Conservation (phyloP, 2,113 vertebrate species). For the Cygnus atratus region DNA sequence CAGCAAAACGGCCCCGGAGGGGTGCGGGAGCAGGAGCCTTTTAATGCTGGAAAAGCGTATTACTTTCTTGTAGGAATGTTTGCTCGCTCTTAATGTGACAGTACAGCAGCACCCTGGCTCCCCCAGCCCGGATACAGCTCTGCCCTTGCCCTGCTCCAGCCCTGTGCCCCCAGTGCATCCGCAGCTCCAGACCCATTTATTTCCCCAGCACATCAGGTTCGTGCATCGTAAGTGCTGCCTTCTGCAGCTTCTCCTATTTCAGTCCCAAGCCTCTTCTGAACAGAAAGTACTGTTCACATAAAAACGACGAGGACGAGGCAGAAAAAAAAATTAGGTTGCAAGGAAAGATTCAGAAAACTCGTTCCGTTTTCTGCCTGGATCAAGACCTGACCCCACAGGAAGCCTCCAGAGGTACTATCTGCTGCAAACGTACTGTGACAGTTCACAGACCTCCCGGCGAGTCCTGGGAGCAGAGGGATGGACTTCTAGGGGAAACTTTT, state of each 20-base stretch:
- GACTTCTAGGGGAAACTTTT: constrained; percentile 34
- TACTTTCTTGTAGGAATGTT: not conserved
- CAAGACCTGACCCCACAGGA: constrained; percentile 47
- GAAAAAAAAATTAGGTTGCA: not conserved
- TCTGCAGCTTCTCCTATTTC: not conserved
- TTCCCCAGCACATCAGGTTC: not conserved
- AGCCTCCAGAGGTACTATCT: constrained; percentile 30
- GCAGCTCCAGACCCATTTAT: not conserved
- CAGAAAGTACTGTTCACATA: not conserved
- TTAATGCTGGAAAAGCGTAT: not conserved
- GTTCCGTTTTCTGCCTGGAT: constrained; percentile 12
- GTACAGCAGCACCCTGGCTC: not conserved
- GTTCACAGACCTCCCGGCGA: constrained; percentile 27
- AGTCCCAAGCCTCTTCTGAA: not conserved
- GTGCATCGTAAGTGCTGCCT: not conserved
- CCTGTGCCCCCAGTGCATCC: not conserved
- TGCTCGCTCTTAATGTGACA: not conserved
- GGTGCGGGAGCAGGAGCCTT: not conserved
- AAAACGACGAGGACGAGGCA: not conserved
- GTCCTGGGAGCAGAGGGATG: constrained; percentile 15
- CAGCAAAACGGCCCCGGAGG: not conserved
- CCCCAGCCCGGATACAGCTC: not conserved
- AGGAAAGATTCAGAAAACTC: not conserved
- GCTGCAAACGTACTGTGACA: constrained; percentile 15
- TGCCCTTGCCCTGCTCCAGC: not conserved